Evolutionary conservation across 2,113 vertebrate genomes (phyloP), one percentile per base, ranked within the genome.

Genomic region (Delphinus delphis): DNA sequence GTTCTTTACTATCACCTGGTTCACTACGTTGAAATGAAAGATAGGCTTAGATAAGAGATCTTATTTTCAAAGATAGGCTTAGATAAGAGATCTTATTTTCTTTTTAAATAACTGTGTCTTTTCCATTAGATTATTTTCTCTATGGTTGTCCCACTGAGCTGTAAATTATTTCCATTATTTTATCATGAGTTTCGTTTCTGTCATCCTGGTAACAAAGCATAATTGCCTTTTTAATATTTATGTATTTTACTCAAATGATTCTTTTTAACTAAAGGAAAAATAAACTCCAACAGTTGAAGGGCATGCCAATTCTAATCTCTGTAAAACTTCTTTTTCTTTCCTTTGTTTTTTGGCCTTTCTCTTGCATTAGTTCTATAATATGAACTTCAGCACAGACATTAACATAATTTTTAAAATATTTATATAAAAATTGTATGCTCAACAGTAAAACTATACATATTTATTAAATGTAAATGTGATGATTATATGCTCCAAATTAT

Each of bases 101-200:
- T 96, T 96, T 84, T 94, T 50, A 97, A 97, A 98, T 98, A 98
- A 98, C 97, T 85, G 28, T 68, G 85, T 38, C 21, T 96, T 93
- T 97, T 86, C 50, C 67, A 88, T 31, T 97, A 87, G 44, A 63
- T 97, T 97, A 95, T 91, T 98, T 53, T 97, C 88, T 97, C 86
- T 96, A 76, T 97, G 81, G 14, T 82, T 98, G 86, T 94, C 96
- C 97, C 82, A 98, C 94, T 97, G 97, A 97, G 96, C 79, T 97
- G 82, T 96, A 98, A 98, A 98, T 98, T 98, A 95, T 97, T 98
- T 96, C 92, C 67, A 96, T 98, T 98, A 97, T 67, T 98, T 98
- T 98, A 53, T 96, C 90, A 95, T 47, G 63, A 98, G 97, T 62
- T 98, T 98, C 97, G 94, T 89, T 98, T 98, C 96, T 98, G 98